A percentile compares a stretch with the other conserved stretches of the same genome.
Evolutionary conservation across 2,888 invertebrate species (phyloP).

Genomic region (Eubasilissa splendida): DNA sequence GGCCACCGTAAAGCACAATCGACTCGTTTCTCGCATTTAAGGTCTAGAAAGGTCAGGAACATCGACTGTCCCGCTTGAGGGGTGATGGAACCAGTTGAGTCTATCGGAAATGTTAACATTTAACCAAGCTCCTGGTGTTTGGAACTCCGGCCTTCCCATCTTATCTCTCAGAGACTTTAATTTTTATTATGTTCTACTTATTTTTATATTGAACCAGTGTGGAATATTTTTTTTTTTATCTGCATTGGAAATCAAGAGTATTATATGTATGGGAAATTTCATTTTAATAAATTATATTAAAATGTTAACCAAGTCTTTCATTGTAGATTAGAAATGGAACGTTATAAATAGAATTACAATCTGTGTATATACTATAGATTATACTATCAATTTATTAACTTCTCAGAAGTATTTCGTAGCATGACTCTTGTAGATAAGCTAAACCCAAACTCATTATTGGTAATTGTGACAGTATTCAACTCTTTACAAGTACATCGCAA

Average conservation of each 20-base stretch:
- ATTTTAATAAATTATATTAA: slow-evolving; percentile 76
- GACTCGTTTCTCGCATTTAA: background rate
- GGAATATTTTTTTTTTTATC: slow-evolving; percentile 56
- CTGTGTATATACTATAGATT: no score
- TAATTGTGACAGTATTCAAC: no score
- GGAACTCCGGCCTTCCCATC: slow-evolving; percentile 21
- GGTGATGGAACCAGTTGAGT: background rate
- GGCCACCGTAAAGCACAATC: background rate
- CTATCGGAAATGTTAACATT: slow-evolving; percentile 12
- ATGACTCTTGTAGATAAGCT: no score
- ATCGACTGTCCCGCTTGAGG: background rate
- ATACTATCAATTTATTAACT: no score
- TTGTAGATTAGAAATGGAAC: background rate
- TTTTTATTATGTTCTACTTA: slow-evolving; percentile 49
- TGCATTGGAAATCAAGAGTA: slow-evolving; percentile 61
- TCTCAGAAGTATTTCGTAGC: no score
- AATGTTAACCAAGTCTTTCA: slow-evolving; percentile 64
- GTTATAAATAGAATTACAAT: no score
- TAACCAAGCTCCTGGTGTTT: background rate
- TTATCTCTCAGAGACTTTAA: slow-evolving; percentile 28
- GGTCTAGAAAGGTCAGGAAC: background rate
- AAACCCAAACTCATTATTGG: no score
- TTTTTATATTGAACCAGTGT: slow-evolving; percentile 50
- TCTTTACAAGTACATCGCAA: no score
- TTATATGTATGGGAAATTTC: slow-evolving; percentile 73